A percentile compares a stretch with the other conserved stretches of the same genome.
Conservation (phyloP, 2,797 vertebrate species). For the Chlorospingus flavigularis region DNA sequence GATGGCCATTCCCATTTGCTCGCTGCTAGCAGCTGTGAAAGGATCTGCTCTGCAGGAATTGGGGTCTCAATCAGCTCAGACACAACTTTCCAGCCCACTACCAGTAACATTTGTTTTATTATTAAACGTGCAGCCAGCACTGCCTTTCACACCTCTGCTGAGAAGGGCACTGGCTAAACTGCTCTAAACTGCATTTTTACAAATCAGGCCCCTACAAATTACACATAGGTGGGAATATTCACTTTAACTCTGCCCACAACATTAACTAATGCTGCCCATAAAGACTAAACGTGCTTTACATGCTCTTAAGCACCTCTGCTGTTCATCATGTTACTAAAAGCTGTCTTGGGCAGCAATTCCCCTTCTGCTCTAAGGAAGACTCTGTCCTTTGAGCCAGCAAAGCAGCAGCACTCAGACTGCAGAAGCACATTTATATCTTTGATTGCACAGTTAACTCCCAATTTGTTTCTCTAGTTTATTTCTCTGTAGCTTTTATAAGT, state of each 20-base stretch:
- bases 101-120: neutral
- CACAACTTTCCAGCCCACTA: neutral
- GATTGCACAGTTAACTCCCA: neutral
- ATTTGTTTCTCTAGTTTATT: neutral
- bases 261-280: neutral
- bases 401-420: neutral
- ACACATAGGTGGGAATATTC: neutral
- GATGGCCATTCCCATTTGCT: neutral
- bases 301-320: neutral
- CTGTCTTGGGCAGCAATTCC: neutral
- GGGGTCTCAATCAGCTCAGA: neutral
- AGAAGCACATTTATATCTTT: neutral
- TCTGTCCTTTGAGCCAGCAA: neutral
- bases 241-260: neutral
- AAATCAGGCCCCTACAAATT: neutral
- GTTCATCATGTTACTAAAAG: neutral
- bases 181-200: neutral
- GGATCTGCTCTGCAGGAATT: neutral
- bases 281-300: neutral
- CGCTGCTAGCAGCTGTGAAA: neutral
- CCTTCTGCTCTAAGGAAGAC: neutral
- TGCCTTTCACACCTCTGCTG: neutral
- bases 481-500: neutral
- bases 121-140: fast-evolving
- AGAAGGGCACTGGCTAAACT: neutral